These are phyloP conservation scores for Pollenia labialis DNA, from an alignment of 2,888 invertebrate species.

Conservation along the genomic window DNA sequence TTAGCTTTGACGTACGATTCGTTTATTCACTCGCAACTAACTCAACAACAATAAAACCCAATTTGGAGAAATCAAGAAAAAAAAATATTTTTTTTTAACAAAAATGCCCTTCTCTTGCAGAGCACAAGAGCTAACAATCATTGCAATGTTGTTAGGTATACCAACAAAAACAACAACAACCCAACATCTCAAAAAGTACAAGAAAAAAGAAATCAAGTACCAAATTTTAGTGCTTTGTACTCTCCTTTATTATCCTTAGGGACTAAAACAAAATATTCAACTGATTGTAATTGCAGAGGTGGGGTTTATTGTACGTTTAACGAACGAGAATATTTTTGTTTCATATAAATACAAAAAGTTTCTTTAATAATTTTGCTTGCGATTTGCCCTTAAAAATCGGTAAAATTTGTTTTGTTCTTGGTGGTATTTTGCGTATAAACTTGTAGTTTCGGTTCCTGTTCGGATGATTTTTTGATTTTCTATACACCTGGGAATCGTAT, in stretches of 20 bases:
- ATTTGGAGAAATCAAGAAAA: slow-evolving; percentile 57
- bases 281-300: slow-evolving; percentile 70
- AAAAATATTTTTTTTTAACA: not conserved
- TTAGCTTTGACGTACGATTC: not conserved
- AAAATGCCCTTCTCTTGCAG: slow-evolving; percentile 32
- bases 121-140: slow-evolving; percentile 27
- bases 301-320: slow-evolving; percentile 26
- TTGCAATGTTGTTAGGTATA: slow-evolving; percentile 20
- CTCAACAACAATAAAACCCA: slow-evolving; percentile 59
- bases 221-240: slow-evolving; percentile 42
- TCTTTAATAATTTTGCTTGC: slow-evolving; percentile 48
- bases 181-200: slow-evolving; percentile 4
- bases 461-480: slow-evolving; percentile 82
- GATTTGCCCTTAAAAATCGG: slow-evolving; percentile 65
- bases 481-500: slow-evolving; percentile 81
- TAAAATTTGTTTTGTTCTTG: slow-evolving; percentile 11
- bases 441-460: slow-evolving; percentile 68
- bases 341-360: slow-evolving; percentile 26
- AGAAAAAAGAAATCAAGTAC: slow-evolving; percentile 18
- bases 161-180: slow-evolving; percentile 10
- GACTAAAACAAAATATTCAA: slow-evolving; percentile 74
- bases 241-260: slow-evolving; percentile 65
- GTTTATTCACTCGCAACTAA: slow-evolving; percentile 24
- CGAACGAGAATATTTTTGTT: slow-evolving; percentile 22
- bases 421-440: slow-evolving; percentile 53